Evolutionary conservation across 2,113 vertebrate genomes (phyloP), one percentile per base, ranked within the genome.

Genomic region (Psilopogon haemacephalus): DNA sequence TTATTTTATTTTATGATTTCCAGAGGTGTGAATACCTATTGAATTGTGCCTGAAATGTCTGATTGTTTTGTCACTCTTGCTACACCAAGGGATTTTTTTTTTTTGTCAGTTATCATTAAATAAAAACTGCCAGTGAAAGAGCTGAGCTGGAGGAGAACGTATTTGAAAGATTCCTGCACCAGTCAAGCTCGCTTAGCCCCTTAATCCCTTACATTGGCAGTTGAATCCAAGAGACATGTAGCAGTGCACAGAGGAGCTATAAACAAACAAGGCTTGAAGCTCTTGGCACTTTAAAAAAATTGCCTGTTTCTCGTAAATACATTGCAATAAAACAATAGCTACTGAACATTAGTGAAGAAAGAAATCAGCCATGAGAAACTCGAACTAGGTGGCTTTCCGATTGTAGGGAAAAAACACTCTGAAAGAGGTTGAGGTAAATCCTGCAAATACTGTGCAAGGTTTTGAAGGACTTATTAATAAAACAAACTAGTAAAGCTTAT

Each of bases 201-300:
- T 97, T 97, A 97, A 98, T 98, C 97, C 96, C 91, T 97, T 97
- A 97, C 96, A 94, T 54, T 94, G 97, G 97, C 97, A 96, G 96
- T 14, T 81, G 94, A 97, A 95, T 97, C 95, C 91, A 82, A 94
- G 95, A 93, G 96, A 96, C 79, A 56, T 91, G 78, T 97, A 96
- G 93, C 60, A 67, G 90, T 84, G 90, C 93, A 93, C 94, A 95
- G 67, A 97, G 96, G 84, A 96, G 94, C 92, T 95, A 97, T 97
- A 97, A 98, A 95, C 92, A 97, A 97, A 95, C 91, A 95, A 88
- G 96, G 89, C 87, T 91, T 77, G 92, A 84, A 94, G 87, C 92
- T 96, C 89, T 94, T 86, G 92, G 93, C 95, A 94, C 91, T 79
- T 90, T 75, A 50, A 89, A 90, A 58, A 90, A 93, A 89, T 89